Percentiles rank a stretch among this genome's conserved stretches.
phyloP scores from a whole-genome alignment of 2,113 vertebrate species.

The Callipepla californica region DNA sequence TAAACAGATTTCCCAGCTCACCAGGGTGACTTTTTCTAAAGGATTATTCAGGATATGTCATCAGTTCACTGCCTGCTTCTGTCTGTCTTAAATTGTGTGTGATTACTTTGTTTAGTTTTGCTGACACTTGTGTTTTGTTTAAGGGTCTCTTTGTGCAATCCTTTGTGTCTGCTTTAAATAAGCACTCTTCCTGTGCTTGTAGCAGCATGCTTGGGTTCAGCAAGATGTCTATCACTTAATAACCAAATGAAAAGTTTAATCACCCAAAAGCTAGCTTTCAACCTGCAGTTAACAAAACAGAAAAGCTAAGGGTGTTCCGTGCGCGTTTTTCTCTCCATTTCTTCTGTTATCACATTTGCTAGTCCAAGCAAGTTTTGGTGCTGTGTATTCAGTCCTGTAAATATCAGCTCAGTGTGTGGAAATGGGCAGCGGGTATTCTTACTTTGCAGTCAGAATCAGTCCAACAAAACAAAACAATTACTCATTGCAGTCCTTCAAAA shows the following conservation, averaged over 20 bases:
- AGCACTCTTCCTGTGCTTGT: constrained; percentile 53
- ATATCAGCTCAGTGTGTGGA: constrained; percentile 28
- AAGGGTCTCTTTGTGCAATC: constrained; percentile 46
- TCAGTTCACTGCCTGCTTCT: constrained; percentile 36
- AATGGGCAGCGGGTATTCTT: constrained; percentile 45
- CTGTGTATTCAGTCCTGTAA: constrained; percentile 39
- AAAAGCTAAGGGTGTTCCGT: constrained; percentile 57
- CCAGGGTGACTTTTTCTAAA: constrained; percentile 12
- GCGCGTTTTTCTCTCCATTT: constrained; percentile 51
- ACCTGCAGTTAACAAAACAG: constrained; percentile 65
- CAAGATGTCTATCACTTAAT: constrained; percentile 74
- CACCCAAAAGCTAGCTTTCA: constrained; percentile 74
- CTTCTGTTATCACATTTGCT: constrained; percentile 47
- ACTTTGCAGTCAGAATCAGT: constrained; percentile 28
- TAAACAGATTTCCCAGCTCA: constrained; percentile 20
- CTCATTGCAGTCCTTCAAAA: neutral
- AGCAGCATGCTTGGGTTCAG: constrained; percentile 57
- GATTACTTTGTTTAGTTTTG: constrained; percentile 59
- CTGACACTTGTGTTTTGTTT: constrained; percentile 61
- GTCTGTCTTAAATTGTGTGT: constrained; percentile 37
- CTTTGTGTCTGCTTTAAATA: constrained; percentile 60
- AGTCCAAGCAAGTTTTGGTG: constrained; percentile 56
- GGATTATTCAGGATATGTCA: constrained; percentile 42
- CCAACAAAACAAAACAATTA: constrained; percentile 3
- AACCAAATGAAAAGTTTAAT: constrained; percentile 77